phyloP scores from a whole-genome alignment of 2,797 vertebrate genomes.

The Sebastes vulpes region DNA sequence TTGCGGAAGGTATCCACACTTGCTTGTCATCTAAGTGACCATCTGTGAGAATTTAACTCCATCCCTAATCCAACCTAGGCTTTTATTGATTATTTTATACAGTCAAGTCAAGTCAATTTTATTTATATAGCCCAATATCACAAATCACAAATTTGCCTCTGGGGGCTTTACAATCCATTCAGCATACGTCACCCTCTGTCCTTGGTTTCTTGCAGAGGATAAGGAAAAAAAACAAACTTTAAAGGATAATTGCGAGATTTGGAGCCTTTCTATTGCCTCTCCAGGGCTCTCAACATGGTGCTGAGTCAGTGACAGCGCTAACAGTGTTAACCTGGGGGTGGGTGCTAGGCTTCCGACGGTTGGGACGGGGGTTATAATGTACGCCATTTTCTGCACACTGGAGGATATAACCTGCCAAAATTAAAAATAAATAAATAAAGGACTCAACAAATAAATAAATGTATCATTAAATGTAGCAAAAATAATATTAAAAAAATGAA shows the following conservation, averaged over 20 bases:
- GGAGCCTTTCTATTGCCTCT: no score
- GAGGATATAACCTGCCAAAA: no score
- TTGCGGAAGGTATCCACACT: conserved; percentile 25
- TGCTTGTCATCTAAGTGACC: conserved; percentile 14
- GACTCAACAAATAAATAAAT: no score
- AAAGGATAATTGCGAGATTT: no score
- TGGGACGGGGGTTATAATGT: neutral
- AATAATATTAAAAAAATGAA: no score
- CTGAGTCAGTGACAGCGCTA: no score
- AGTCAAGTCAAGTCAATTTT: no score
- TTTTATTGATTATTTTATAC: neutral
- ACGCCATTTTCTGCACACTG: neutral
- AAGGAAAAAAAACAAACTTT: neutral
- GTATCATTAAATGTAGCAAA: no score
- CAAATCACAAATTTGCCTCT: neutral
- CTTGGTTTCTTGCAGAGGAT: neutral
- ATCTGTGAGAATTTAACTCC: conserved; percentile 5
- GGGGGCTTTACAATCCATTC: neutral
- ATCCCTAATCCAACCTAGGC: neutral
- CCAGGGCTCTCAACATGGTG: no score
- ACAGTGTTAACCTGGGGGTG: no score
- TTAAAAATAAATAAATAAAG: no score
- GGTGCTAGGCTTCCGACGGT: no score
- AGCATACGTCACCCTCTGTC: neutral
- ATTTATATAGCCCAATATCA: neutral